Base-by-base conservation (phyloP, 2,888 invertebrate species). In the Dexiosoma caninum region DNA sequence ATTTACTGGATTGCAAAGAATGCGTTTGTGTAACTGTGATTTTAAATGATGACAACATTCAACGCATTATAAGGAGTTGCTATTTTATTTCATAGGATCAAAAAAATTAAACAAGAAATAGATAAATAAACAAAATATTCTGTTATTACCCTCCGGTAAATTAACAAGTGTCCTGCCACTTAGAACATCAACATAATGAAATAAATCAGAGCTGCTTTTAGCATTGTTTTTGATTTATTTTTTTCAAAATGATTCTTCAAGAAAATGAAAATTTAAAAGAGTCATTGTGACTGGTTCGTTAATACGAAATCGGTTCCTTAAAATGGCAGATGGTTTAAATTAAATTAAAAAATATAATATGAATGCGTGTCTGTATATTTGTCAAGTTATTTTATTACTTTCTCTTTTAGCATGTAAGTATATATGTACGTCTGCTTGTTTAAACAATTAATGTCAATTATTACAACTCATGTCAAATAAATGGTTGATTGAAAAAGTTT, bases 401-500 rank as follows among this genome's bases (percentile, higher is more conserved):
- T 2, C 5, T 21, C 27, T 35, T 51, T n/a, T n/a, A n/a, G n/a
- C n/a, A n/a, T n/a, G n/a, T n/a, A n/a, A n/a, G n/a, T n/a, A n/a
- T n/a, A n/a, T 14, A 12, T 60, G 23, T 49, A 62, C 37, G 60
- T 55, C 30, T 49, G 46, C 64, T 77, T 77, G 55, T 37, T 62
- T 46, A 14, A 77, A 64, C 62, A 77, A 70, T 62, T 77, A 70
- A 12, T 62, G 69, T 55, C 77, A 55, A 70, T 77, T 55, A 70
- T 35, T 30, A 37, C 8, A 12, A 42, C 53, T 62, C 67, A 27
- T 62, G 14, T 37, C 46, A 12, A 69, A 53, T 53, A 10, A 37
- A 49, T 21, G 21, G 19, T 46, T 57, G 74, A 57, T 57, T 57
- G 66, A 57, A 49, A 57, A 66, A 40, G 30, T 57, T 46, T 21